A percentile compares a stretch with the other conserved stretches of the same genome.
These are phyloP conservation scores for Apogon talboti DNA, from an alignment of 2,797 vertebrate species.

Conservation along the genomic window DNA sequence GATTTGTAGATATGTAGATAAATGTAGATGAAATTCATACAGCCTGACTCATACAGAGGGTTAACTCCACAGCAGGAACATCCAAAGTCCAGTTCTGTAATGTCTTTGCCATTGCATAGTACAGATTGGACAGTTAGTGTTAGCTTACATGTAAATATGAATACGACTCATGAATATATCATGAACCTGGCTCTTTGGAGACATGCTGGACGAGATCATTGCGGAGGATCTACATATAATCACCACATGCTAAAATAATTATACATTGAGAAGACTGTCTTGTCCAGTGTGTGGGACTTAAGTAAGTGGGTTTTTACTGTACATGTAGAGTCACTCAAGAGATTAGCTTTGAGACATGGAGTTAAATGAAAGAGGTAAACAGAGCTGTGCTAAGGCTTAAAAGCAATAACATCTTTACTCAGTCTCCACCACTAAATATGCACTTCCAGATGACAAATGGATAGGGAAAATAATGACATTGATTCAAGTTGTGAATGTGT, in stretches of 20 bases:
- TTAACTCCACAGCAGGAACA: neutral
- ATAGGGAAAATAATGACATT: slow-evolving; percentile 39
- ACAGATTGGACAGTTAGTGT: neutral
- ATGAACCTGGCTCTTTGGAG: slow-evolving; percentile 55
- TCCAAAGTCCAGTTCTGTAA: neutral
- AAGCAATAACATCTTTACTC: neutral
- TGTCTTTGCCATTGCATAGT: neutral
- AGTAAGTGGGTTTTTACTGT: slow-evolving; percentile 49
- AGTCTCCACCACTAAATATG: neutral
- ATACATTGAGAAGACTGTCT: slow-evolving; percentile 39
- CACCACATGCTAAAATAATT: slow-evolving; percentile 67
- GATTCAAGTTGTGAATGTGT: slow-evolving; percentile 54
- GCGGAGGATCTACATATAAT: slow-evolving; percentile 64
- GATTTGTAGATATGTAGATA: neutral
- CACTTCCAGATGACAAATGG: slow-evolving; percentile 12
- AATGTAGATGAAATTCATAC: neutral
- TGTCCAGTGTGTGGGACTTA: slow-evolving; percentile 23
- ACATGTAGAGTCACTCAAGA: slow-evolving; percentile 44
- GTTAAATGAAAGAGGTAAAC: slow-evolving; percentile 21
- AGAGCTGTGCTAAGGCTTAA: neutral
- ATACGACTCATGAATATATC: slow-evolving; percentile 52
- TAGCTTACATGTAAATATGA: slow-evolving; percentile 26
- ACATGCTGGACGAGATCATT: slow-evolving; percentile 58
- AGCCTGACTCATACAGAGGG: too few relatives aligned
- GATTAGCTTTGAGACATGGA: slow-evolving; percentile 24